These are phyloP conservation scores for Chrosomus eos DNA, from an alignment of 2,797 vertebrate species.

Conservation along the genomic window DNA sequence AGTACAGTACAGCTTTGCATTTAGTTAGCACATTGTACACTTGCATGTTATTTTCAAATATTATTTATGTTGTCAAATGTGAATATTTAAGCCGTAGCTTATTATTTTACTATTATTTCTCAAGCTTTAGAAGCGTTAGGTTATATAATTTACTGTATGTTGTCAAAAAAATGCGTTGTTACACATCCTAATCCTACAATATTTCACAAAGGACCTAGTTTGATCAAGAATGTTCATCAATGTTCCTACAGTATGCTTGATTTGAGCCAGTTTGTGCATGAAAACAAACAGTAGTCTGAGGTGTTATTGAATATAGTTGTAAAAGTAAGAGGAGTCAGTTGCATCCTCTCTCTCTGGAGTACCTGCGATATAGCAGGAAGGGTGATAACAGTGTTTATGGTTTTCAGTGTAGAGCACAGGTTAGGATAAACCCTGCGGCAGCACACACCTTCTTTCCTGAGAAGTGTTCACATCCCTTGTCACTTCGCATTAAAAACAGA, in stretches of 20 bases:
- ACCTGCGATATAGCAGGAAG: slow-evolving; percentile 57
- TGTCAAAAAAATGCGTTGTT: too few species aligned
- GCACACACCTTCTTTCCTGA: slow-evolving; percentile 64
- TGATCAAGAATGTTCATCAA: neutral
- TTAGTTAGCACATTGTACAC: neutral
- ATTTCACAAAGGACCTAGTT: neutral
- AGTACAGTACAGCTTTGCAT: neutral
- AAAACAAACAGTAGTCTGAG: slow-evolving; percentile 1
- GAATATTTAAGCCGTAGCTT: neutral
- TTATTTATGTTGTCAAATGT: neutral
- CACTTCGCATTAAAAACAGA: slow-evolving; percentile 63
- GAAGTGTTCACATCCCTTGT: slow-evolving; percentile 62
- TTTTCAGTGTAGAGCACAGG: slow-evolving; percentile 65
- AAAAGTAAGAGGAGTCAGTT: neutral
- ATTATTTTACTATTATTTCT: too few species aligned
- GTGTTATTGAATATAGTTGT: neutral
- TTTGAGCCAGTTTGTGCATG: slow-evolving; percentile 7
- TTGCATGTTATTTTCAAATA: neutral
- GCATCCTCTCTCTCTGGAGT: neutral
- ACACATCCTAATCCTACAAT: too few species aligned
- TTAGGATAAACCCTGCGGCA: slow-evolving; percentile 72
- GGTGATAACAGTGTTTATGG: slow-evolving; percentile 74
- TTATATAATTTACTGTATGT: too few species aligned
- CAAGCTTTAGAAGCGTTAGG: too few species aligned
- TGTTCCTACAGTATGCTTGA: neutral